Conservation (phyloP, 2,888 invertebrate species). For the Lepeophtheirus nordmannii region DNA sequence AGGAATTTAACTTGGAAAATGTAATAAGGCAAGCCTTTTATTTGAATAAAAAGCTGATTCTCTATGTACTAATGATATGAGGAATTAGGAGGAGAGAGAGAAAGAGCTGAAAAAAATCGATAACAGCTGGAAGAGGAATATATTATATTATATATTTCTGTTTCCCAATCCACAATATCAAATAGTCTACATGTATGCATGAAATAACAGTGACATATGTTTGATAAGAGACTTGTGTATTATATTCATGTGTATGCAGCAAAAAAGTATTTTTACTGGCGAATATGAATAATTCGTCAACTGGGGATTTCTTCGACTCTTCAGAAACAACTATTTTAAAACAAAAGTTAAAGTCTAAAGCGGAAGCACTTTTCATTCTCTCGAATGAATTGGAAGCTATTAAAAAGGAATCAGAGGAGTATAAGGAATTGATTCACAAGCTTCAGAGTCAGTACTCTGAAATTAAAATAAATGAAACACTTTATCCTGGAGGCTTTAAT, state of each 20-base stretch:
- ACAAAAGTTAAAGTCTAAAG: slow-evolving; percentile 61
- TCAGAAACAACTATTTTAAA: slow-evolving; percentile 22
- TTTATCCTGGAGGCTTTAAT: slow-evolving; percentile 2
- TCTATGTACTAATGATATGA: no score
- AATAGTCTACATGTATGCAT: not conserved
- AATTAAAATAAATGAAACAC: not conserved
- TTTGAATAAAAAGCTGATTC: no score
- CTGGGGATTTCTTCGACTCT: not conserved
- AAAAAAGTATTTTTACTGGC: no score
- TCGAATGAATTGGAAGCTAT: slow-evolving; percentile 60
- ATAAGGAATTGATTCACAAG: slow-evolving; percentile 62
- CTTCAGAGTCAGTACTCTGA: slow-evolving; percentile 39
- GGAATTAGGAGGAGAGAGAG: not conserved
- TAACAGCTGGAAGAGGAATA: slow-evolving; percentile 7
- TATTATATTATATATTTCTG: not conserved
- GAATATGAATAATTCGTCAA: not conserved
- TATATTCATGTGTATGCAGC: not conserved
- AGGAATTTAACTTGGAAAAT: no score
- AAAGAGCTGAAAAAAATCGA: slow-evolving; percentile 3
- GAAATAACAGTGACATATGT: not conserved
- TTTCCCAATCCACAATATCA: not conserved
- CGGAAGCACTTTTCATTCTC: slow-evolving; percentile 62
- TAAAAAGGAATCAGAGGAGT: slow-evolving; percentile 60
- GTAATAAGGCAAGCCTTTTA: no score
- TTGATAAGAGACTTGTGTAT: not conserved